Evolutionary conservation across 1,140 invertebrate species (phyloP), one percentile per base, ranked within the genome.

Genomic region (Coelopa frigida): DNA sequence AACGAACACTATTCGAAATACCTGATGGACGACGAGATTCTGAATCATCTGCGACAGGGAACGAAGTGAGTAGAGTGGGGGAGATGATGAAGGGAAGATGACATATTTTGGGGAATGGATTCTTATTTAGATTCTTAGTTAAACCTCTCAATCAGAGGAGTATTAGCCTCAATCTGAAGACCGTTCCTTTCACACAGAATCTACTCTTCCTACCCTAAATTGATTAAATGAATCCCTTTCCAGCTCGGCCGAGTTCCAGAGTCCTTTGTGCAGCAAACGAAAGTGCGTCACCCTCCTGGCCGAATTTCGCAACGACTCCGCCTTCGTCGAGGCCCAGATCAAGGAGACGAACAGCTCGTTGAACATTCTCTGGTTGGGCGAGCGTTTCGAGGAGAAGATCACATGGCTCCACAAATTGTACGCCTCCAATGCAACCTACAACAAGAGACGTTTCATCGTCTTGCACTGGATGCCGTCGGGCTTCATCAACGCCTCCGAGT

Each of bases 381-480:
- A 0, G 70, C 78, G 47, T 63, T 84, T 21, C 70, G 35, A 8
- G 68, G 65, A 6, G 65, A 78, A 1, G 66, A 24, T 54, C 80
- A 27, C 71, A 70, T 4, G 53, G 15, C 6, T 54, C 15, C 32
- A 21, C 6, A 15, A 42, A 36, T 27, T 53, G 6, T 14, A 53
- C 21, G 22, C 56, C 51, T n/a, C 10, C 5, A 24, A 43, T 7
- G 44, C 50, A 15, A 35, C 18, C 0, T 10, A 32, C 42, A 41
- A 48, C 20, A 68, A 71, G 23, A 79, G 76, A 27, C 40, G 60
- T 15, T 56, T 84, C 29, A 58, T 86, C 3, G 76, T 87, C 35
- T 72, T 87, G 33, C 76, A 77, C 53, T 85, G 81, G 77, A 75
- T 74, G 3, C 85, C 85, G 1, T 83, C 79, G 41, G 69, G 72